phyloP scores from a whole-genome alignment of 2,113 vertebrate genomes.

The Megalops atlanticus region DNA sequence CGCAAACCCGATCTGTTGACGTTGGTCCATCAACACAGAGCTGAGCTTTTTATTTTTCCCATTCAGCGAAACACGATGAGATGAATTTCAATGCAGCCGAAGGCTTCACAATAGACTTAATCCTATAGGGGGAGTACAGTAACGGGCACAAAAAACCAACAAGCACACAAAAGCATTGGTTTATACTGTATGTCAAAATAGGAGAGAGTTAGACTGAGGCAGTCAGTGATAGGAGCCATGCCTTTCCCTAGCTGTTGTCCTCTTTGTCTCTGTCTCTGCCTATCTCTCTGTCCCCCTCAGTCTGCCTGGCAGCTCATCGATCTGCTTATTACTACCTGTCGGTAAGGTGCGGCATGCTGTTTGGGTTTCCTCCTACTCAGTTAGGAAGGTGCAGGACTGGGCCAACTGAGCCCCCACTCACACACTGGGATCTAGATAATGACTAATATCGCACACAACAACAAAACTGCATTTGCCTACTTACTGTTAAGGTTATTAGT shows the following conservation, averaged over 20 bases:
- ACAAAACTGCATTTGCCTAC: slow-evolving; percentile 24
- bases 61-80: not conserved
- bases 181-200: slow-evolving; percentile 4
- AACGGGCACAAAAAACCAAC: slow-evolving; percentile 1
- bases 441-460: slow-evolving; percentile 24
- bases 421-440: slow-evolving; percentile 9
- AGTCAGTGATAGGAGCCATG: not conserved
- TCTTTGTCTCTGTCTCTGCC: not conserved
- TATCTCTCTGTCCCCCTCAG: not conserved
- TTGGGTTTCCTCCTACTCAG: not conserved
- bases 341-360: not conserved
- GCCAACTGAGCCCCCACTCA: not conserved
- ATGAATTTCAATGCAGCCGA: not conserved
- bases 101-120: not conserved
- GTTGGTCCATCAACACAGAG: slow-evolving; percentile 18
- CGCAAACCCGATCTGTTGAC: not conserved
- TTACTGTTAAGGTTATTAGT: slow-evolving; percentile 15
- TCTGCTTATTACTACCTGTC: no score
- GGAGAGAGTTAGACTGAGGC: not conserved
- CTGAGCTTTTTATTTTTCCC: not conserved
- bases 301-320: not conserved
- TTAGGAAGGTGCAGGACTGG: no score
- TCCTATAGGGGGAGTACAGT: not conserved
- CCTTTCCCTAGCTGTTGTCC: not conserved
- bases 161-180: not conserved